phyloP scores from a whole-genome alignment of 2,888 invertebrate genomes.

The Cheilosia vulpina region DNA sequence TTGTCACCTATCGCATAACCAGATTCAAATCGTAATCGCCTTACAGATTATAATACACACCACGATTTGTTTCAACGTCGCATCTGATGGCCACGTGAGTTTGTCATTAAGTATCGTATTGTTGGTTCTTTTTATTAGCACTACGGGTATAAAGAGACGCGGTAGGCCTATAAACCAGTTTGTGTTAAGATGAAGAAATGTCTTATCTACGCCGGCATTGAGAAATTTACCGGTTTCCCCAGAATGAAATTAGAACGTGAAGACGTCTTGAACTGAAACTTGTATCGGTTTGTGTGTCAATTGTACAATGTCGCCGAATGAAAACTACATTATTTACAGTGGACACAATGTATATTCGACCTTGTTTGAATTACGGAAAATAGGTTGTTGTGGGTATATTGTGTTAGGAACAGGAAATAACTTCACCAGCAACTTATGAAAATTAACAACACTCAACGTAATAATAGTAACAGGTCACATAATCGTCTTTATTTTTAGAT shows the following conservation, averaged over 20 bases:
- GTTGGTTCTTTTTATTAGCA: background rate
- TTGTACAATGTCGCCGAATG: conserved; percentile 28
- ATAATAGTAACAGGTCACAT: background rate
- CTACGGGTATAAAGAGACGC: no score
- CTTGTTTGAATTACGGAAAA: conserved; percentile 3
- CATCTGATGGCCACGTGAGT: conserved; percentile 28
- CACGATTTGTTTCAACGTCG: background rate
- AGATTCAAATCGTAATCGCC: conserved; percentile 26
- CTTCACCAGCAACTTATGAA: conserved; percentile 2
- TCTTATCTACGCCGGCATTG: conserved; percentile 25
- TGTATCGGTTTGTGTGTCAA: conserved; percentile 40
- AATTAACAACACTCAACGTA: background rate
- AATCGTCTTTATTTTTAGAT: conserved; percentile 6
- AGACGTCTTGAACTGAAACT: conserved; percentile 40
- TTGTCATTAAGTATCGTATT: conserved; percentile 2
- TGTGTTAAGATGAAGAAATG: background rate
- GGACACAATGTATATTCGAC: conserved; percentile 4
- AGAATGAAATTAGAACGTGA: conserved; percentile 55
- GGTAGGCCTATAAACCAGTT: conserved; percentile 7
- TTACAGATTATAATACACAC: conserved; percentile 9
- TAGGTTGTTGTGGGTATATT: background rate
- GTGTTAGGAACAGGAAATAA: background rate
- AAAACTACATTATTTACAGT: background rate
- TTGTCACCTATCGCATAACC: conserved; percentile 7
- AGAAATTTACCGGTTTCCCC: conserved; percentile 53